These are phyloP conservation scores for Semicossyphus pulcher DNA, from an alignment of 2,113 vertebrate species.

Conservation along the genomic window DNA sequence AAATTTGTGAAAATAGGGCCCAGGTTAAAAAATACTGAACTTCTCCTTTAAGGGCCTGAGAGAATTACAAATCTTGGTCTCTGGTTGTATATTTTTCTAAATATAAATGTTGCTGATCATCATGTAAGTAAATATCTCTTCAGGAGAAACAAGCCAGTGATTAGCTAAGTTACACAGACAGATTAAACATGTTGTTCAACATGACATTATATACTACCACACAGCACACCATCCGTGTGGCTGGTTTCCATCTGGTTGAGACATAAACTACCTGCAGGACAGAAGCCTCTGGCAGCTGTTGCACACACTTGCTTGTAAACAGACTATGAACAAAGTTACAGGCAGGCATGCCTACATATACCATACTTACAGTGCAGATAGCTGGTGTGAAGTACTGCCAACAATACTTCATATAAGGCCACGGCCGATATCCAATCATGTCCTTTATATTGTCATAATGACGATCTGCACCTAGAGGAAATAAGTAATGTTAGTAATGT, in stretches of 20 bases:
- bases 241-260: constrained; percentile 37
- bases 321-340: neutral
- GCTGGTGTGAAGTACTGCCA: constrained; percentile 91
- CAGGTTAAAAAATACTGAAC: no score
- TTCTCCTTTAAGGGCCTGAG: no score
- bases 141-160: no score
- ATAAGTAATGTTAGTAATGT: constrained; percentile 7
- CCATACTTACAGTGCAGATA: constrained; percentile 88
- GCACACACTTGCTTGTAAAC: constrained; percentile 10
- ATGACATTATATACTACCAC: no score
- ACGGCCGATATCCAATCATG: constrained; percentile 94
- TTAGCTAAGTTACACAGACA: no score
- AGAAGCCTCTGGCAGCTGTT: constrained; percentile 43
- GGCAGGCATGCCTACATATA: neutral
- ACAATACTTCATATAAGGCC: constrained; percentile 91
- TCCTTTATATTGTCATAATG: constrained; percentile 93
- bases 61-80: no score
- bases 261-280: constrained; percentile 11
- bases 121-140: no score
- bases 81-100: no score
- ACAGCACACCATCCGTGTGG: neutral
- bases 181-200: no score
- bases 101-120: no score
- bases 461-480: constrained; percentile 85
- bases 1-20: no score